These are phyloP conservation scores for Eugnorisma glareosa DNA, from an alignment of 2,888 invertebrate species.

Conservation along the genomic window DNA sequence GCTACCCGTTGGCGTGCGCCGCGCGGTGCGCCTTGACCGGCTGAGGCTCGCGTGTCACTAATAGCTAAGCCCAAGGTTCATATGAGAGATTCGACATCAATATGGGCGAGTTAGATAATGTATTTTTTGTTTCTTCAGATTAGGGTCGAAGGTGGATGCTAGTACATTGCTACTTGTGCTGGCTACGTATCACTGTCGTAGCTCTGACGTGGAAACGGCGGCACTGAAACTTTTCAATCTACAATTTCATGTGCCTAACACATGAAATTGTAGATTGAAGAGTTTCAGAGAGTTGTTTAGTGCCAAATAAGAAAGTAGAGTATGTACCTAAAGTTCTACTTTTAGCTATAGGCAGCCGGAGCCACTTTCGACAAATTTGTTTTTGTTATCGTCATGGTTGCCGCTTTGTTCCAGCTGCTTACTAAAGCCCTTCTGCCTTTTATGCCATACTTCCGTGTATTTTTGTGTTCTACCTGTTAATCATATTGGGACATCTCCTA, in stretches of 20 bases:
- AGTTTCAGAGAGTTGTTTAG: not conserved
- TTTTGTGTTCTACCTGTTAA: not conserved
- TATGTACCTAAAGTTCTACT: not conserved
- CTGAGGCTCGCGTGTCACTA: slow-evolving; percentile 62
- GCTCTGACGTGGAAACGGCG: no score
- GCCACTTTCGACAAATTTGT: not conserved
- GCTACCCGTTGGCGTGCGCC: slow-evolving; percentile 31
- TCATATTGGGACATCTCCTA: not conserved
- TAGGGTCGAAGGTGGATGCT: slow-evolving; percentile 32
- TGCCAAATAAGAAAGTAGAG: not conserved
- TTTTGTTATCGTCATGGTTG: not conserved
- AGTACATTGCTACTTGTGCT: slow-evolving; percentile 3
- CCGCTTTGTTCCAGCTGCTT: not conserved
- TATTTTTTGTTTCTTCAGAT: slow-evolving; percentile 54
- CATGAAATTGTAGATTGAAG: not conserved
- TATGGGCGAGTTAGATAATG: slow-evolving; percentile 58
- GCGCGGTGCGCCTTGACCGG: slow-evolving; percentile 59
- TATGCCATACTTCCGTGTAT: not conserved
- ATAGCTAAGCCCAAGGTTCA: slow-evolving; percentile 62
- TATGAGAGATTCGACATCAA: slow-evolving; percentile 65
- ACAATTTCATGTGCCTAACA: no score
- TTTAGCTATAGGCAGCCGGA: not conserved
- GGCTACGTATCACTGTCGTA: not conserved
- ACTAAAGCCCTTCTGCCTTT: not conserved
- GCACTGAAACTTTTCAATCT: no score